Conservation (phyloP, 2,113 vertebrate genomes). For the Cairina moschata region DNA sequence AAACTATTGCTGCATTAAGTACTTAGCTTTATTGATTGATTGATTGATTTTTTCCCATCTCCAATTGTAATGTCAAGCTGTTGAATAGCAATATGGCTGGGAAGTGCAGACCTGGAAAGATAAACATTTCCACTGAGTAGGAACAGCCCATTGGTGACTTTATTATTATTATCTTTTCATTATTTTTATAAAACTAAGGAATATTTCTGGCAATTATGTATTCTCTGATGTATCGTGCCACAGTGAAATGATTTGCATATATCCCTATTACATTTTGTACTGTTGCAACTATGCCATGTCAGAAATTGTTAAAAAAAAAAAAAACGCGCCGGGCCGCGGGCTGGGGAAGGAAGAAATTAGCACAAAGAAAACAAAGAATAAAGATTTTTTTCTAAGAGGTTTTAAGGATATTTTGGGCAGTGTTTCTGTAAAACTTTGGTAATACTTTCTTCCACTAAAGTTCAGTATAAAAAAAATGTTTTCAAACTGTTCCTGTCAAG, state of each 20-base stretch:
- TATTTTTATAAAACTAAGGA: background rate
- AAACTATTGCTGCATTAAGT: background rate
- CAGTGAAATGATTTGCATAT: background rate
- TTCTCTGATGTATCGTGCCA: background rate
- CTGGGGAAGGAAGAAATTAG: background rate
- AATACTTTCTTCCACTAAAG: background rate
- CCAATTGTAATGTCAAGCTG: background rate
- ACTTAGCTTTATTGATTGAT: too few relatives aligned
- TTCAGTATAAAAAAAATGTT: background rate
- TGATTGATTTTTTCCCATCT: rapidly evolving
- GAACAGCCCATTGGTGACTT: background rate
- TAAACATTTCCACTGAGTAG: background rate
- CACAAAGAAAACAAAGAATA: background rate
- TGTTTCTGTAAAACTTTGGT: background rate
- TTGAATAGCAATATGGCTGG: background rate
- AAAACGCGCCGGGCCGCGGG: too few relatives aligned
- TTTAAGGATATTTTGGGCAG: background rate
- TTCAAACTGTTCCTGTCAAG: background rate
- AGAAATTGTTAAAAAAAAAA: background rate
- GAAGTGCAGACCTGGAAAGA: background rate
- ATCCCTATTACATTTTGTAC: background rate
- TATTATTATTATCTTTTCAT: too few relatives aligned
- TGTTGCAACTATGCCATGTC: background rate
- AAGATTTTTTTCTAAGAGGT: background rate
- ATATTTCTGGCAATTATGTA: background rate